phyloP scores from a whole-genome alignment of 2,113 vertebrate genomes.

The Paracanthobrama guichenoti region DNA sequence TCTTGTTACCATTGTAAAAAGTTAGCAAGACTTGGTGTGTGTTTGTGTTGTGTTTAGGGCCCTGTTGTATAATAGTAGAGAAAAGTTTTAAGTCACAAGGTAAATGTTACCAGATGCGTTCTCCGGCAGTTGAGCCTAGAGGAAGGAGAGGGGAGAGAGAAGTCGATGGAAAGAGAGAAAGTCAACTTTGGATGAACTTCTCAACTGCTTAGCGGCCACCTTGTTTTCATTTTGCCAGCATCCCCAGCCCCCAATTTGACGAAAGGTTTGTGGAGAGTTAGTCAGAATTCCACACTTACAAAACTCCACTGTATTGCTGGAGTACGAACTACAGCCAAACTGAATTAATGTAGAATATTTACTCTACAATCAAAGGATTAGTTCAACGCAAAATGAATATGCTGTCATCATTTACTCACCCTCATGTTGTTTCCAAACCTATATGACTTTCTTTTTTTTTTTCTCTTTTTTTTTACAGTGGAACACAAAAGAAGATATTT shows the following conservation, averaged over 20 bases:
- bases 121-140: slow-evolving; percentile 58
- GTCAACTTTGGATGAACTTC: slow-evolving; percentile 69
- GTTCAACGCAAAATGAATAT: background rate
- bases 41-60: slow-evolving; percentile 76
- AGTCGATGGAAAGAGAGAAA: slow-evolving; percentile 55
- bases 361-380: slow-evolving; percentile 1
- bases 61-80: slow-evolving; percentile 67
- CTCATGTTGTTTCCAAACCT: background rate
- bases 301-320: slow-evolving; percentile 28
- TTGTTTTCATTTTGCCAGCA: slow-evolving; percentile 62
- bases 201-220: slow-evolving; percentile 60
- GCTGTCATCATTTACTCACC: background rate
- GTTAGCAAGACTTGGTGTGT: slow-evolving; percentile 67
- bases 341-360: background rate
- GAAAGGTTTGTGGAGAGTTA: slow-evolving; percentile 43
- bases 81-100: slow-evolving; percentile 73
- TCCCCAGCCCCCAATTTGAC: slow-evolving; percentile 44
- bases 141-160: slow-evolving; percentile 49
- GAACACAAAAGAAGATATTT: background rate
- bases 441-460: background rate
- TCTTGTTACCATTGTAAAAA: slow-evolving; percentile 76
- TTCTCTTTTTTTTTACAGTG: background rate
- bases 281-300: slow-evolving; percentile 42
- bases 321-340: background rate
- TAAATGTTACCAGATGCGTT: slow-evolving; percentile 81